Conservation (phyloP, 1,140 invertebrate genomes). For the Chironomus striatipennis region DNA sequence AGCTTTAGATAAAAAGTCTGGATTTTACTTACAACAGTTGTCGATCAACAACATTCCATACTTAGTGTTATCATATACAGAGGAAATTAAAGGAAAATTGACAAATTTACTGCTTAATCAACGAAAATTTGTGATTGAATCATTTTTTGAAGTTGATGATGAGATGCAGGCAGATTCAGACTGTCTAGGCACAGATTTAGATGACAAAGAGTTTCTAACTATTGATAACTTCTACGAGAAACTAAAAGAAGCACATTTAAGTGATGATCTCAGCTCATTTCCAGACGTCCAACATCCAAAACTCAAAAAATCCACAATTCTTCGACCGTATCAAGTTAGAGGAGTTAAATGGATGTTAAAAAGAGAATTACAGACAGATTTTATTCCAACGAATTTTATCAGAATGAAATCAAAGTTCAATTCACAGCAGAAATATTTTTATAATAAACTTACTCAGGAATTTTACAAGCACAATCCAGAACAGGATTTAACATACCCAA, state of each 20-base stretch:
- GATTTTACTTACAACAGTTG: not conserved
- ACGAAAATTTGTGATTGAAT: not conserved
- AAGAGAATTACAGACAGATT: conserved; percentile 40
- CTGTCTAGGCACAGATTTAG: not conserved
- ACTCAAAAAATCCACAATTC: conserved; percentile 28
- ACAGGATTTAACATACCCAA: conserved; percentile 33
- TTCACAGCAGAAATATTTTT: conserved; percentile 30
- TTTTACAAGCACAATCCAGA: conserved; percentile 36
- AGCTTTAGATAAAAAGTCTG: not conserved
- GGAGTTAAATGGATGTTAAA: conserved; percentile 63
- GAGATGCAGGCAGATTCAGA: not conserved
- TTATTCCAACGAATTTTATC: conserved; percentile 29
- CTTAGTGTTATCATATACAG: not conserved
- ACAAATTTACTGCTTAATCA: not conserved
- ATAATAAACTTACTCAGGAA: conserved; percentile 46
- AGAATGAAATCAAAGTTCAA: conserved; percentile 28
- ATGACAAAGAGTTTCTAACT: not conserved
- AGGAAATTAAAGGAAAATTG: not conserved
- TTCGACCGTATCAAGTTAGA: conserved; percentile 57
- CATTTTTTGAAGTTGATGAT: not conserved
- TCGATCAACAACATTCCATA: not conserved
- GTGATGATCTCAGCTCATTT: not conserved
- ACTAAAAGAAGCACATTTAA: not conserved
- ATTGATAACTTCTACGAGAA: not conserved
- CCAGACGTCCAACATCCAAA: not conserved